These are phyloP conservation scores for Entomyzon cyanotis DNA, from an alignment of 2,113 vertebrate genomes.

Conservation along the genomic window DNA sequence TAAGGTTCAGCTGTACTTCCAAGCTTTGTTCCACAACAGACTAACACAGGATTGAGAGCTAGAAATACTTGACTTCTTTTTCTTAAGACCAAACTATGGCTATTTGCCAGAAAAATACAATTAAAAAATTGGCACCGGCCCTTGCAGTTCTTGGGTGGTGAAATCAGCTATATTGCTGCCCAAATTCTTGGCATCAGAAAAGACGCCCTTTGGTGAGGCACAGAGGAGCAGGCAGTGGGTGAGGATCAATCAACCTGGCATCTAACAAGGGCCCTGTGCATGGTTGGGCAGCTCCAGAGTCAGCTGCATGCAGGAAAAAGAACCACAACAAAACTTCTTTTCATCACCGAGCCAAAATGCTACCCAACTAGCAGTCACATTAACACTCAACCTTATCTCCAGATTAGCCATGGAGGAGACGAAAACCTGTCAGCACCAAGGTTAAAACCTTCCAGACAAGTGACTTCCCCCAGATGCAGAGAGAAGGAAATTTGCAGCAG, in stretches of 20 bases:
- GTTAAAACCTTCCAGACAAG: not conserved
- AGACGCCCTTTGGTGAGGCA: not conserved
- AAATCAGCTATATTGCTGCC: not conserved
- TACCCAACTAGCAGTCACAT: not conserved
- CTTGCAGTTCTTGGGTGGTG: not conserved
- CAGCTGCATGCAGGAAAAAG: not conserved
- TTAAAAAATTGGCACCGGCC: not conserved
- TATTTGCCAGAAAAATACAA: constrained; percentile 48
- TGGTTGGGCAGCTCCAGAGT: not conserved
- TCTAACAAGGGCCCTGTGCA: not conserved
- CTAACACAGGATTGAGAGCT: not conserved
- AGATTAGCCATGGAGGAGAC: not conserved
- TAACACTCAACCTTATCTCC: not conserved
- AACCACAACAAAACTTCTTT: not conserved
- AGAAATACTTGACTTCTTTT: constrained; percentile 1
- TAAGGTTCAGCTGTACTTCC: not conserved
- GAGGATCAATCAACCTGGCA: constrained; percentile 29
- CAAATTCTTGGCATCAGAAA: constrained; percentile 29
- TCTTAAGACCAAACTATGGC: not conserved
- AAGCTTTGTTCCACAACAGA: not conserved
- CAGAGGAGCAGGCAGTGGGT: not conserved
- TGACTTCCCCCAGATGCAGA: rapidly evolving
- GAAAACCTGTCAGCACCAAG: not conserved
- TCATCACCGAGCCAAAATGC: not conserved
- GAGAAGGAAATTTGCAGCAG: not conserved